Evolutionary conservation across 1,140 invertebrate species (phyloP).

Genomic region (Lepidostoma basale): DNA sequence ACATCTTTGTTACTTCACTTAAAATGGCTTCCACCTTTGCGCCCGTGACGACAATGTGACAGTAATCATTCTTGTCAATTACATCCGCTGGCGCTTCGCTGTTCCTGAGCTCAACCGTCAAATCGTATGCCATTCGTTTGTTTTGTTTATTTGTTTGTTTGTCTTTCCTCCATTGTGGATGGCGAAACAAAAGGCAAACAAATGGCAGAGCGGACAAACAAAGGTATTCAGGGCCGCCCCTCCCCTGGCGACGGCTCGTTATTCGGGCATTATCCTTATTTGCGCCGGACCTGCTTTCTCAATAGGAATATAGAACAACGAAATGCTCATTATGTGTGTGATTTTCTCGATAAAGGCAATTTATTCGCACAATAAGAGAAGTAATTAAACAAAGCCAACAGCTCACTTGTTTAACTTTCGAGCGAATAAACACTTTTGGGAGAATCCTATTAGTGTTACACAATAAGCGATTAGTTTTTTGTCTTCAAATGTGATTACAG

Average conservation of each 20-base stretch:
- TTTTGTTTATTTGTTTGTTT: slow-evolving; percentile 15
- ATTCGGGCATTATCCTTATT: slow-evolving; percentile 7
- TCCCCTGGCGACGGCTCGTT: slow-evolving; percentile 6
- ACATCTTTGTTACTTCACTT: no score
- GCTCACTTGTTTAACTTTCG: no score
- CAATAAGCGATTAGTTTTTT: no score
- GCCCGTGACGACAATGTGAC: slow-evolving; percentile 3
- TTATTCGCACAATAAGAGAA: no score
- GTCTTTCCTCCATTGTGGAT: slow-evolving; percentile 12
- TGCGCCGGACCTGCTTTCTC: slow-evolving; percentile 3
- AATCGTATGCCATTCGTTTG: slow-evolving; percentile 15
- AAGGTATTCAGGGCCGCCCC: slow-evolving; percentile 1
- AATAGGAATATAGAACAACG: no score
- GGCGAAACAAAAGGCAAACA: slow-evolving; percentile 17
- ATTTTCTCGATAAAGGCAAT: no score
- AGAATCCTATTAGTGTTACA: no score
- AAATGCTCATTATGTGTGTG: no score
- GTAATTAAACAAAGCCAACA: no score
- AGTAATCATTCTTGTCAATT: slow-evolving; percentile 18
- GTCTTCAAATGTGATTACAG: no score
- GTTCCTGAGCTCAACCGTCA: neutral
- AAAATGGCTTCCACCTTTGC: no score
- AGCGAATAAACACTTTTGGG: no score
- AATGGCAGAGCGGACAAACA: slow-evolving; percentile 13
- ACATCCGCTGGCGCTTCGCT: slow-evolving; percentile 1